Conservation (phyloP, 2,113 vertebrate genomes). For the Callopanchax toddi region DNA sequence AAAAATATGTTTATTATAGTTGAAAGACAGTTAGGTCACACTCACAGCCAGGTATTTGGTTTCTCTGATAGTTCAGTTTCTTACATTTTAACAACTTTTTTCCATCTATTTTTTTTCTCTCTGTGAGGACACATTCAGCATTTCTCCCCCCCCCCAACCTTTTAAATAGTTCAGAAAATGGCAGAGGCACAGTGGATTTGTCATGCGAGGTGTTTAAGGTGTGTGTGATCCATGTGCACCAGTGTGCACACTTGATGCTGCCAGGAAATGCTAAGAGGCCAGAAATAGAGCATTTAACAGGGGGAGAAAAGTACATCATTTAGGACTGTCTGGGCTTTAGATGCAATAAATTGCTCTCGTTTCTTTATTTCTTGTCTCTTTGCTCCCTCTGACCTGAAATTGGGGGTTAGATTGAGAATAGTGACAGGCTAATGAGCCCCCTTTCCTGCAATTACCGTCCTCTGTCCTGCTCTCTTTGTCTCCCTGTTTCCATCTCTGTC, state of each 20-base stretch:
- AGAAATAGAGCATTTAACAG: conserved; percentile 54
- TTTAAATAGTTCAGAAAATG: conserved; percentile 46
- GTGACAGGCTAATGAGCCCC: conserved; percentile 69
- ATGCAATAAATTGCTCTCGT: conserved; percentile 23
- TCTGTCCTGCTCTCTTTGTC: conserved; percentile 37
- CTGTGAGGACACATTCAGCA: conserved; percentile 37
- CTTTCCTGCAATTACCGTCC: conserved; percentile 71
- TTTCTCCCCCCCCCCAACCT: conserved; percentile 28
- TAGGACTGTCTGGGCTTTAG: conserved; percentile 19
- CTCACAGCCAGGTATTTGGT: conserved; percentile 1
- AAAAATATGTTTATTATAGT: background rate
- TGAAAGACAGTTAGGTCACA: conserved; percentile 13
- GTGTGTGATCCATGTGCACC: conserved; percentile 63
- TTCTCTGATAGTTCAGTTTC: conserved; percentile 2
- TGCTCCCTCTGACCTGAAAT: conserved; percentile 60
- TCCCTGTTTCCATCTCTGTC: conserved; percentile 33
- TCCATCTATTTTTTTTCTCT: background rate
- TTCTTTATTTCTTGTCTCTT: conserved; percentile 18
- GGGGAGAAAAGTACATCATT: conserved; percentile 48
- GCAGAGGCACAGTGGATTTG: conserved; percentile 43
- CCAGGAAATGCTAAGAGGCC: conserved; percentile 19
- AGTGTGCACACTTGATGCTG: too few species aligned
- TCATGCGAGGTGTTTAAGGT: conserved; percentile 67
- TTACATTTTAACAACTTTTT: conserved; percentile 10
- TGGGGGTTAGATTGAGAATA: conserved; percentile 66